These are phyloP conservation scores for Nymphicus hollandicus DNA, from an alignment of 2,113 vertebrate species.

Conservation along the genomic window DNA sequence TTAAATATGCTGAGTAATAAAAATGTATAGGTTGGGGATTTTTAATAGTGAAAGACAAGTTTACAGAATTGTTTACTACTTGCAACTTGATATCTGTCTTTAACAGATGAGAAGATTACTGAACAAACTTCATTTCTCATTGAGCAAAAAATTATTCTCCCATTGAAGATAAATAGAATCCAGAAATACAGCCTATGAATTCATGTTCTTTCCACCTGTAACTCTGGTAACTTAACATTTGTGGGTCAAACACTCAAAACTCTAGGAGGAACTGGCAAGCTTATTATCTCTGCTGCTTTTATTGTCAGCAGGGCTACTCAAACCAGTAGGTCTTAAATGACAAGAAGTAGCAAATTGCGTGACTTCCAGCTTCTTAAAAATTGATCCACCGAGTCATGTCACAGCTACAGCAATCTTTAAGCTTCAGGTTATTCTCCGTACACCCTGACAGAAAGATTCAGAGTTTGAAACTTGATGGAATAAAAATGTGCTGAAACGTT, in stretches of 20 bases:
- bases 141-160: not conserved
- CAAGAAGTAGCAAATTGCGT: not conserved
- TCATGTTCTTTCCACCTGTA: not conserved
- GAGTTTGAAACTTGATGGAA: not conserved
- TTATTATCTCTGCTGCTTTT: not conserved
- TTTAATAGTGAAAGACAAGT: not conserved
- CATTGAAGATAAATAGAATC: not conserved
- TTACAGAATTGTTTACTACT: not conserved
- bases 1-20: not conserved
- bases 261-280: not conserved
- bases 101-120: not conserved
- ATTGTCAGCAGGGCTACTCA: not conserved
- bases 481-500: not conserved
- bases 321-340: not conserved
- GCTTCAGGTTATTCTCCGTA: not conserved
- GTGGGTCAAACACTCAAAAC: not conserved
- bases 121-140: not conserved
- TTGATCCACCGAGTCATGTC: not conserved
- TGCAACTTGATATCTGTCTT: not conserved
- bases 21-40: not conserved
- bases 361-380: not conserved
- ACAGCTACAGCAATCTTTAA: not conserved
- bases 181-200: not conserved
- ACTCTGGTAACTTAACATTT: not conserved
- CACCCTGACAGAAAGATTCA: not conserved